Conservation (phyloP, 53 echinoderm and acorn worm genomes). For the Apostichopus leukothele region DNA sequence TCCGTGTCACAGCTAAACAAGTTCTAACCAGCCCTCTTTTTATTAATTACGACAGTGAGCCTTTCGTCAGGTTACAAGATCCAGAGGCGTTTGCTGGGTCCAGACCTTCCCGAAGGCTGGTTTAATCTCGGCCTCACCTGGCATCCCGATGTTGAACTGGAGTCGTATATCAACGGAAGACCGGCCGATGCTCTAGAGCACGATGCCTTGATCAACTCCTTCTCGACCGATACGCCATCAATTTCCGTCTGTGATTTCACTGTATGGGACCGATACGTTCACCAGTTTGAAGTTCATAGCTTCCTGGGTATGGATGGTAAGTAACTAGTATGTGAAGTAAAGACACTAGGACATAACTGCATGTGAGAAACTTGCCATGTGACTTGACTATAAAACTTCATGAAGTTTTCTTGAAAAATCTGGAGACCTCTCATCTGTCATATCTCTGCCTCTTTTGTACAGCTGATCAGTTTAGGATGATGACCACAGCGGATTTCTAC, state of each 20-base stretch:
- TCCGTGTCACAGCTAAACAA: no score
- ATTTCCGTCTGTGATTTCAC: slow-evolving; percentile 68
- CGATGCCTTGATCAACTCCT: background rate
- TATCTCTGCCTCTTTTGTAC: background rate
- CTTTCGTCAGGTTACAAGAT: slow-evolving; percentile 2
- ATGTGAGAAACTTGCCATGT: no score
- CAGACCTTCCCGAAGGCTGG: slow-evolving; percentile 50
- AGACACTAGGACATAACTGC: no score
- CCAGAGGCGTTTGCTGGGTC: slow-evolving; percentile 14
- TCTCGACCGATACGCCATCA: slow-evolving; percentile 42
- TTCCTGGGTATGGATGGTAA: slow-evolving; percentile 83
- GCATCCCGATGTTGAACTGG: slow-evolving; percentile 45
- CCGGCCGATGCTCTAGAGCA: background rate
- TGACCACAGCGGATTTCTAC: slow-evolving; percentile 60
- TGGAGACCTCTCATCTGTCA: background rate
- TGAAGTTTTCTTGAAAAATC: no score
- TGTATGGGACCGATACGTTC: slow-evolving; percentile 75
- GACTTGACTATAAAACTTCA: no score
- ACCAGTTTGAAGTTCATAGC: slow-evolving; percentile 71
- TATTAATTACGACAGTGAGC: background rate
- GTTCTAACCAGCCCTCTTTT: background rate
- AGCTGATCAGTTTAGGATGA: slow-evolving; percentile 23
- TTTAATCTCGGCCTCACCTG: slow-evolving; percentile 71
- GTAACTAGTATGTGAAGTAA: no score
- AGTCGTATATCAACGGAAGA: slow-evolving; percentile 65